These are phyloP conservation scores for Caenorhabditis briggsae DNA, from an alignment of 1,140 invertebrate genomes.

Conservation along the genomic window DNA sequence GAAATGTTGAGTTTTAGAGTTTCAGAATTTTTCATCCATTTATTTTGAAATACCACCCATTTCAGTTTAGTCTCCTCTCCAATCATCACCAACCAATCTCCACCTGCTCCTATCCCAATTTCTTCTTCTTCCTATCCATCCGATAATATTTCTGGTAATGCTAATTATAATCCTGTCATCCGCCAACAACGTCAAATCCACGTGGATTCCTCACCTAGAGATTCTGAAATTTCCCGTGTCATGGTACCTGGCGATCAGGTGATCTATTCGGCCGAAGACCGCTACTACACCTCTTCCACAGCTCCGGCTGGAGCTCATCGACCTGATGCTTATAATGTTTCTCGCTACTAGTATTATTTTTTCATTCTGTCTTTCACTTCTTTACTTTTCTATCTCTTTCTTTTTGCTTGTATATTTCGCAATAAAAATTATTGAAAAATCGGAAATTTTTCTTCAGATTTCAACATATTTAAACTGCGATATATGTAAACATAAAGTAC, in stretches of 20 bases:
- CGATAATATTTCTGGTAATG: constrained; percentile 20
- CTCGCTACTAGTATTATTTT: constrained; percentile 24
- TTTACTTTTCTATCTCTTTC: not conserved
- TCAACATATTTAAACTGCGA: too few relatives aligned
- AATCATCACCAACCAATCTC: not conserved
- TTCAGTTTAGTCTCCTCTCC: constrained; percentile 53
- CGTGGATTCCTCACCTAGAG: constrained; percentile 40
- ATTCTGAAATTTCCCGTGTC: constrained; percentile 52
- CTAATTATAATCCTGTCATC: constrained; percentile 10
- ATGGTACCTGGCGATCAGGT: constrained; percentile 50
- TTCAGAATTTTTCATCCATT: too few relatives aligned
- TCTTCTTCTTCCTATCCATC: not conserved
- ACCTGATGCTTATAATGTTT: constrained; percentile 28
- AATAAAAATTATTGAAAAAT: not conserved
- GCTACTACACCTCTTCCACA: constrained; percentile 33
- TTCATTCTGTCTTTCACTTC: constrained; percentile 6
- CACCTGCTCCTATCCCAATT: not conserved
- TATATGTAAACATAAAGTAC: too few relatives aligned
- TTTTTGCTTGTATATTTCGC: constrained; percentile 17
- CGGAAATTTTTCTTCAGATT: too few relatives aligned
- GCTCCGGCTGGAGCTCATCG: constrained; percentile 2
- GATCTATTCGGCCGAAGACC: constrained; percentile 42
- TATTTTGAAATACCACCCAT: not conserved
- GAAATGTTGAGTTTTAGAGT: too few relatives aligned
- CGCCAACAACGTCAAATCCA: constrained; percentile 18